phyloP scores from a whole-genome alignment of 2,113 vertebrate species.

The Neolamprologus brichardi region DNA sequence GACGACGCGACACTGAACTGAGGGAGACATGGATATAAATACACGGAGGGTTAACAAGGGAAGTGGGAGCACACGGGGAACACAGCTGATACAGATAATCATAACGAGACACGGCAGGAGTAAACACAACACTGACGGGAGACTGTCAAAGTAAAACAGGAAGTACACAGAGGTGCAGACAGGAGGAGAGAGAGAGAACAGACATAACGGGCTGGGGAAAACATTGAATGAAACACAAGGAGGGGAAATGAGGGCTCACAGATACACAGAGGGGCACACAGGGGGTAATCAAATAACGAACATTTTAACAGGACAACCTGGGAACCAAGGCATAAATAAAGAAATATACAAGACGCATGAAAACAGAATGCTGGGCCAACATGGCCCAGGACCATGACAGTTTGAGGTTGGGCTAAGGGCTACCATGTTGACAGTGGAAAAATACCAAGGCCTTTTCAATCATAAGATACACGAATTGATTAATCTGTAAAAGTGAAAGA shows the following conservation, averaged over 20 bases:
- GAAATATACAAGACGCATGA: neutral
- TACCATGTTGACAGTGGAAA: constrained; percentile 63
- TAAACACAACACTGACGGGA: neutral
- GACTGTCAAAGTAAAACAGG: neutral
- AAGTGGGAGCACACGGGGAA: neutral
- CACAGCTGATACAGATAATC: no score
- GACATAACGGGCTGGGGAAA: neutral
- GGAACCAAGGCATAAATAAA: neutral
- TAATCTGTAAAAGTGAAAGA: neutral
- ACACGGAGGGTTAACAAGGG: no score
- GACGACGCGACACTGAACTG: rapidly evolving
- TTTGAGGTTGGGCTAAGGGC: constrained; percentile 18
- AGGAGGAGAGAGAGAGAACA: neutral
- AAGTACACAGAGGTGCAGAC: neutral
- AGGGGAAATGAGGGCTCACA: neutral
- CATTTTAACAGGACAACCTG: neutral
- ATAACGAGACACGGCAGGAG: neutral
- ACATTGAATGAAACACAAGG: neutral
- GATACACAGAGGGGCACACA: neutral
- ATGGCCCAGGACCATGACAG: neutral
- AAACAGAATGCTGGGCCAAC: neutral
- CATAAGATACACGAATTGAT: neutral
- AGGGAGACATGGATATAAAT: neutral
- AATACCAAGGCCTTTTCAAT: constrained; percentile 29
- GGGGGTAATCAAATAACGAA: neutral